These are phyloP conservation scores for Pinna nobilis DNA, from an alignment of 1,140 invertebrate genomes.

Conservation along the genomic window DNA sequence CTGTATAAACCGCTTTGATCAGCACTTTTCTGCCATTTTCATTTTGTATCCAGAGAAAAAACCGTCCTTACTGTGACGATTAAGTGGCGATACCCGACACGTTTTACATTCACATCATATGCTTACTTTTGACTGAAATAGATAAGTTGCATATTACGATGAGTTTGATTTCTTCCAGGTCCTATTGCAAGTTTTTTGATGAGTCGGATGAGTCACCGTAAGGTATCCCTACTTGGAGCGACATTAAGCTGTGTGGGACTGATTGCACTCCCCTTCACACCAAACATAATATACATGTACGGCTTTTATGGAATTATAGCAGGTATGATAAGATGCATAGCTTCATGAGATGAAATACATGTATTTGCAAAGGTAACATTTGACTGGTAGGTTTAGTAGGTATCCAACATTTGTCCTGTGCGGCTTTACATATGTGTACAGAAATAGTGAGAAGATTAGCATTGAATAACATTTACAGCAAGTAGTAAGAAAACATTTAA, in stretches of 20 bases:
- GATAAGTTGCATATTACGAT: too few relatives aligned
- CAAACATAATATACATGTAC: constrained; percentile 52
- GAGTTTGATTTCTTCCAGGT: constrained; percentile 38
- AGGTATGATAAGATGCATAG: too few relatives aligned
- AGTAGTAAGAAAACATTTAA: too few relatives aligned
- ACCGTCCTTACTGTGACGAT: too few relatives aligned
- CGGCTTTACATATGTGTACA: too few relatives aligned
- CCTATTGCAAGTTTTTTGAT: constrained; percentile 58
- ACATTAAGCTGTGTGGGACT: constrained; percentile 44
- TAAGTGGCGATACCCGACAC: too few relatives aligned
- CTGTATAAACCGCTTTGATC: too few relatives aligned
- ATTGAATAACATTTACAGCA: too few relatives aligned
- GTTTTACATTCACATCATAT: neutral
- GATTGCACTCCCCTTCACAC: constrained; percentile 47
- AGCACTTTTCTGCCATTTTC: too few relatives aligned
- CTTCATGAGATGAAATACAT: neutral
- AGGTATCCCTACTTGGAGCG: constrained; percentile 51
- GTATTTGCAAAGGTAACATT: neutral
- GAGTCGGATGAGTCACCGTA: constrained; percentile 47
- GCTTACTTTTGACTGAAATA: neutral
- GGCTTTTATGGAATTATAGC: constrained; percentile 53
- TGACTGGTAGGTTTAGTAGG: neutral
- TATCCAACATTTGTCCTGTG: too few relatives aligned
- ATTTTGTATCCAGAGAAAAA: too few relatives aligned
- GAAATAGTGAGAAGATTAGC: too few relatives aligned